These are phyloP conservation scores for Seira sanloemensis DNA, from an alignment of 2,888 invertebrate species.

Conservation along the genomic window DNA sequence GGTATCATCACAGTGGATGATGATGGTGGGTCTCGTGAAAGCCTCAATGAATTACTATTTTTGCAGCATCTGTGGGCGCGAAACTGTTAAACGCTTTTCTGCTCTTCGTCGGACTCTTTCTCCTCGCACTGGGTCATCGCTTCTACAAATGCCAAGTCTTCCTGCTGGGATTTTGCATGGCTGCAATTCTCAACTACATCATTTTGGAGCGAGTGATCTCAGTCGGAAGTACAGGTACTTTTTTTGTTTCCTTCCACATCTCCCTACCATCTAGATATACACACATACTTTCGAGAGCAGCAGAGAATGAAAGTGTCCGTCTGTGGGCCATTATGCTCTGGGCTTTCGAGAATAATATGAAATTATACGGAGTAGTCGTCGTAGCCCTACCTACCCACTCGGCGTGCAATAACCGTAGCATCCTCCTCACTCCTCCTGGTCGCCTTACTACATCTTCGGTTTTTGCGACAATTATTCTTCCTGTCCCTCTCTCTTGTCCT, in stretches of 20 bases:
- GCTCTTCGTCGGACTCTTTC: slow-evolving; percentile 80
- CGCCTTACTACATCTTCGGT: background rate
- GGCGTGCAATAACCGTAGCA: too few relatives aligned
- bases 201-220: slow-evolving; percentile 74
- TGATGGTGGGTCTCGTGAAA: background rate
- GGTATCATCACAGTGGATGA: background rate
- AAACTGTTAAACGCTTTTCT: slow-evolving; percentile 78
- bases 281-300: too few relatives aligned
- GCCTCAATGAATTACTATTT: background rate
- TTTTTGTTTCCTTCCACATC: slow-evolving; percentile 6
- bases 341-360: too few relatives aligned
- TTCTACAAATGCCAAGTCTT: slow-evolving; percentile 82
- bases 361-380: too few relatives aligned
- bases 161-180: slow-evolving; percentile 80
- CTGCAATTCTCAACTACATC: slow-evolving; percentile 79
- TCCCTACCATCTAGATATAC: too few relatives aligned
- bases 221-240: slow-evolving; percentile 71
- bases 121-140: slow-evolving; percentile 81
- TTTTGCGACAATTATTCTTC: slow-evolving; percentile 28
- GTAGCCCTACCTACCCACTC: too few relatives aligned
- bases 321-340: too few relatives aligned
- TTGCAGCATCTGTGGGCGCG: slow-evolving; percentile 76
- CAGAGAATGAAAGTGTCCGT: too few relatives aligned
- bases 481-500: slow-evolving; percentile 40
- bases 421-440: too few relatives aligned